phyloP scores from a whole-genome alignment of 1,140 invertebrate species.

The Conopomorpha cramerella region DNA sequence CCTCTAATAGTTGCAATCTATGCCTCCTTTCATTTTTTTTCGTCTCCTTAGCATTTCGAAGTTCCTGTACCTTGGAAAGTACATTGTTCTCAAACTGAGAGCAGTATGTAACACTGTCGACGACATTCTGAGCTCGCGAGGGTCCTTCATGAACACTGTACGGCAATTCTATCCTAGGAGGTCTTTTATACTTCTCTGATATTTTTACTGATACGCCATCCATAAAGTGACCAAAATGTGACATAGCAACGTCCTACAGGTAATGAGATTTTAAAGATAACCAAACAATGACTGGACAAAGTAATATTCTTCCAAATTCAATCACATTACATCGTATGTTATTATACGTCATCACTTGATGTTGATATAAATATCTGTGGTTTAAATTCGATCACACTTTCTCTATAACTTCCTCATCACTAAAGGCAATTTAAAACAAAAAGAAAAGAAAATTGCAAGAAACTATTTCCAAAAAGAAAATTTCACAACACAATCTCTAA shows the following conservation, averaged over 20 bases:
- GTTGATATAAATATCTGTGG: too few species aligned
- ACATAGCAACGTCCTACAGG: conserved; percentile 35
- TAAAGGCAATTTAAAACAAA: too few species aligned
- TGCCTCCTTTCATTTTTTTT: conserved; percentile 63
- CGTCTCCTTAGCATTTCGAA: conserved; percentile 65
- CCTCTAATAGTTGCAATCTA: conserved; percentile 61
- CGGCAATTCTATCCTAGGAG: conserved; percentile 71
- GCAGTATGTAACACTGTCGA: conserved; percentile 65
- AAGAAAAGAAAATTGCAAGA: too few species aligned
- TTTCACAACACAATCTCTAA: too few species aligned
- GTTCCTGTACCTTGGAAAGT: conserved; percentile 70
- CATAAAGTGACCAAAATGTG: conserved; percentile 65
- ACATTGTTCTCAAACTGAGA: conserved; percentile 74
- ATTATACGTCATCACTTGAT: conserved; percentile 43
- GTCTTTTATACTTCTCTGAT: conserved; percentile 81
- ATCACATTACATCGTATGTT: conserved; percentile 49
- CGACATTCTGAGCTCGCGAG: conserved; percentile 59
- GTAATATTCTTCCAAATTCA: conserved; percentile 38
- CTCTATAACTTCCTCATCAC: too few species aligned
- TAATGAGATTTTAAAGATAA: conserved; percentile 22
- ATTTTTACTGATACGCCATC: conserved; percentile 87
- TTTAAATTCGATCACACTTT: too few species aligned
- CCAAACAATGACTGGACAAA: conserved; percentile 43
- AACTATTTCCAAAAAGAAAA: too few species aligned
- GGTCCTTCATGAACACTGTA: conserved; percentile 68